Percentiles rank a stretch among this genome's conserved stretches.
Conservation (phyloP, 2,888 invertebrate species). For the Metellina segmentata region DNA sequence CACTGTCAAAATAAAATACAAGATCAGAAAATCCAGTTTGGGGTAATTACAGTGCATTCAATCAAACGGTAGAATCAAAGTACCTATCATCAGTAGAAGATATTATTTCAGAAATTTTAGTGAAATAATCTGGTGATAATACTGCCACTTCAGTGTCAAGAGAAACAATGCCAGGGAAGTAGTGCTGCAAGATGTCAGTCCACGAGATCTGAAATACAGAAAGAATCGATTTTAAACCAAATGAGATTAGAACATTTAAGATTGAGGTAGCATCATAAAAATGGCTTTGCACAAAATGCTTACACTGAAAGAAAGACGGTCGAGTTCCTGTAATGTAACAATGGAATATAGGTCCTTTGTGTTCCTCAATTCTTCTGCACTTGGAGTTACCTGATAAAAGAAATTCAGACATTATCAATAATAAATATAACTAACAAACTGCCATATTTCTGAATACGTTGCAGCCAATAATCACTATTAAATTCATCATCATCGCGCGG, state of each 20-base stretch:
- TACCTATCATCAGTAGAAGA: conserved; percentile 82
- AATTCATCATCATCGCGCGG: too few species aligned
- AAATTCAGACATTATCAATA: not conserved
- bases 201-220: conserved; percentile 72
- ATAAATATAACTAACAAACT: too few species aligned
- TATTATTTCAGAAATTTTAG: conserved; percentile 83
- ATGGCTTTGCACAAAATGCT: conserved; percentile 1
- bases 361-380: conserved; percentile 50
- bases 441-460: too few species aligned
- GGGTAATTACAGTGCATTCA: not conserved
- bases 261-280: not conserved
- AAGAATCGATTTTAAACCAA: conserved; percentile 10
- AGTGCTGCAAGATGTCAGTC: conserved; percentile 81
- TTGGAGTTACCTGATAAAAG: conserved; percentile 62
- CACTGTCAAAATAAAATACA: conserved; percentile 79
- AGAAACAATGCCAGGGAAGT: conserved; percentile 82
- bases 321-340: conserved; percentile 69
- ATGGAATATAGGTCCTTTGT: conserved; percentile 55
- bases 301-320: conserved; percentile 70
- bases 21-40: not conserved
- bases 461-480: too few species aligned
- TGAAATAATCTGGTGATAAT: conserved; percentile 83
- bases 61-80: not conserved
- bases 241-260: not conserved
- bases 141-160: conserved; percentile 83